Evolutionary conservation across 2,113 vertebrate species (phyloP), one percentile per base, ranked within the genome.

Genomic region (Pholis gunnellus): DNA sequence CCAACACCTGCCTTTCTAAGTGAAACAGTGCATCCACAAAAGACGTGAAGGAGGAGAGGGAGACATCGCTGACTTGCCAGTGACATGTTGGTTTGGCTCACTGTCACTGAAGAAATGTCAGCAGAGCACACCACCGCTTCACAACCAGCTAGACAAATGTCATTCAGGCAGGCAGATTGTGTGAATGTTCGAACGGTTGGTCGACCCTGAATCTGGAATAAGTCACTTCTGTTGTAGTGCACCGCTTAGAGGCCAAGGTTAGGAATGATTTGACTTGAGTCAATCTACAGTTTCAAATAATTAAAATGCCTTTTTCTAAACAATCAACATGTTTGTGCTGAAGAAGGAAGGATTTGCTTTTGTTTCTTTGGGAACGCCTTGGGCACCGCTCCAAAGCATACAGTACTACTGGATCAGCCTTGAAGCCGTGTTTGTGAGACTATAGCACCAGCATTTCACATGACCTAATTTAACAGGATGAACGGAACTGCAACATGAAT

Each of bases 101-200:
- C 82, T 75, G 88, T 89, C 90, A 72, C 71, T n/a, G 70, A 82
- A 52, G 68, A 94, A 94, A 95, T 94, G 94, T 94, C 94, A 94
- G 81, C 81, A 25, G 11, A 76, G 78, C 52, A 57, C 72, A 70
- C 17, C 48, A 25, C 71, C 29, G 82, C 59, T 60, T 75, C 78
- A 5, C 48, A 34, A 36, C 66, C 79, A 78, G 54, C 66, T 36
- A 71, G 74, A 74, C 29, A 69, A 84, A 81, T 50, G 79, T 46
- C 75, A 72, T 61, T n/a, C 75, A 72, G 50, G 81, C 69, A 76
- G 29, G 18, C 65, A 20, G 14, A 50, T 50, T 80, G 25, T 22
- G 54, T 68, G 60, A 83, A 54, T 34, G 84, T 82, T 25, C 85
- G 70, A 78, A 84, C 15, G 87, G 56, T 74, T 79, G 65, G 79